Percentiles rank a stretch among this genome's conserved stretches.
These are phyloP conservation scores for Ptilodon capucinus DNA, from an alignment of 2,888 invertebrate species.

Conservation along the genomic window DNA sequence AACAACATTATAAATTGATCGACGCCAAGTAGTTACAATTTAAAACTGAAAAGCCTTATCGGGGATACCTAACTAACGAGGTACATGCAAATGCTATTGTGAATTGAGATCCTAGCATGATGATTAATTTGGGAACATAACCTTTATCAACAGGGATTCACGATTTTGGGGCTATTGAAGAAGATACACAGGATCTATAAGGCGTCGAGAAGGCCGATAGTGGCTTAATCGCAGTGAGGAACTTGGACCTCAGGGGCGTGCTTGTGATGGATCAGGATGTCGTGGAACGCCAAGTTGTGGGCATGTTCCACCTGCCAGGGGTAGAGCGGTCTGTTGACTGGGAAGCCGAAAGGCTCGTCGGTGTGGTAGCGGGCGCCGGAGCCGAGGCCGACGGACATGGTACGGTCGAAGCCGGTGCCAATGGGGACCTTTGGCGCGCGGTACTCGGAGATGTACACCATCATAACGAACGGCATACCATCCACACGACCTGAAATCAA, in stretches of 20 bases:
- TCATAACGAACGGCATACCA: slow-evolving; percentile 84
- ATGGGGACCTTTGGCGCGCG: slow-evolving; percentile 62
- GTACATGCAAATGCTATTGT: not conserved
- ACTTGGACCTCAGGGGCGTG: slow-evolving; percentile 60
- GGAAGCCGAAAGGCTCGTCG: slow-evolving; percentile 79
- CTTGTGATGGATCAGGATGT: slow-evolving; percentile 80
- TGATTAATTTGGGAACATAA: not conserved
- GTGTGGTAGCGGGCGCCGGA: slow-evolving; percentile 70
- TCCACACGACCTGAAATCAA: slow-evolving; percentile 61
- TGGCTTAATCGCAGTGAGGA: slow-evolving; percentile 40
- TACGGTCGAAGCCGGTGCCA: slow-evolving; percentile 68
- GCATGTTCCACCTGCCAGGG: slow-evolving; percentile 55
- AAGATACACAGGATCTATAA: not conserved
- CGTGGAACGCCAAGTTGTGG: slow-evolving; percentile 74
- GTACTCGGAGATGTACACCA: slow-evolving; percentile 83
- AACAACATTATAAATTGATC: not conserved
- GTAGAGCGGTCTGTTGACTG: slow-evolving; percentile 79
- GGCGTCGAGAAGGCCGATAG: not conserved
- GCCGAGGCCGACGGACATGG: slow-evolving; percentile 75
- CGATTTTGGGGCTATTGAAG: not conserved
- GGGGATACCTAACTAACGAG: not conserved
- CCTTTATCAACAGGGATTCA: too few species aligned
- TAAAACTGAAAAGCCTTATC: too few species aligned
- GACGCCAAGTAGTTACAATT: not conserved
- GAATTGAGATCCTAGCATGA: not conserved